Evolutionary conservation across 2,113 vertebrate species (phyloP).

Genomic region (Acanthochromis polyacanthus): DNA sequence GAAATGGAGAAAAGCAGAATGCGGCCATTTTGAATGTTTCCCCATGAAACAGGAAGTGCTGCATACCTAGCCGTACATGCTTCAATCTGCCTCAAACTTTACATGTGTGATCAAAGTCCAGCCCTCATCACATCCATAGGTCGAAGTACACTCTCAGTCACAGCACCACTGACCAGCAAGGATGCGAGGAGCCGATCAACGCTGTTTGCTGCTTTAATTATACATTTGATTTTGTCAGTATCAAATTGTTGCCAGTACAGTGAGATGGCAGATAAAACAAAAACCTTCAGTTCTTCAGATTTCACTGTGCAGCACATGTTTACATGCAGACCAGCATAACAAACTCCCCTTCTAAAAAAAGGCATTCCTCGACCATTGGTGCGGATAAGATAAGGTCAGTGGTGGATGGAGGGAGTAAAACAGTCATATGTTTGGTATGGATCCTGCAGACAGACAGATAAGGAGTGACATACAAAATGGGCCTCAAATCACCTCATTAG

Average conservation of each 20-base stretch:
- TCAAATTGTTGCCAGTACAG: not conserved
- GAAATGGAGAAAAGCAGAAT: no score
- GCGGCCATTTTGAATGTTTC: no score
- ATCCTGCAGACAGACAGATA: conserved; percentile 33
- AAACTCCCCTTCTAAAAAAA: conserved; percentile 21
- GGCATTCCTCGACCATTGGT: conserved; percentile 43
- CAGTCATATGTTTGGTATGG: conserved; percentile 49
- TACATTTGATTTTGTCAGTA: not conserved
- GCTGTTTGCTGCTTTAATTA: not conserved
- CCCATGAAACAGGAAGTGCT: no score
- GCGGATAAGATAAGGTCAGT: conserved; percentile 58
- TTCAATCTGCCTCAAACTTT: no score
- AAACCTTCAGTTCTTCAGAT: not conserved
- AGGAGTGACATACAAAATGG: not conserved
- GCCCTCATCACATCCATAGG: no score
- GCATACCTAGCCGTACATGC: no score
- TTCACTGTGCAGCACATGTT: not conserved
- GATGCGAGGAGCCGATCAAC: no score
- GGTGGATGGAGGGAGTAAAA: conserved; percentile 33
- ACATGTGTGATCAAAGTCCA: no score
- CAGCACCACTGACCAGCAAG: no score
- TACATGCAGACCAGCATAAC: not conserved
- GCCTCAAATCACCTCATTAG: conserved; percentile 7
- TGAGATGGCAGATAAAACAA: conserved; percentile 7
- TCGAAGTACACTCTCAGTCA: no score